phyloP scores from a whole-genome alignment of 2,888 invertebrate genomes.

The Macaria liturata region DNA sequence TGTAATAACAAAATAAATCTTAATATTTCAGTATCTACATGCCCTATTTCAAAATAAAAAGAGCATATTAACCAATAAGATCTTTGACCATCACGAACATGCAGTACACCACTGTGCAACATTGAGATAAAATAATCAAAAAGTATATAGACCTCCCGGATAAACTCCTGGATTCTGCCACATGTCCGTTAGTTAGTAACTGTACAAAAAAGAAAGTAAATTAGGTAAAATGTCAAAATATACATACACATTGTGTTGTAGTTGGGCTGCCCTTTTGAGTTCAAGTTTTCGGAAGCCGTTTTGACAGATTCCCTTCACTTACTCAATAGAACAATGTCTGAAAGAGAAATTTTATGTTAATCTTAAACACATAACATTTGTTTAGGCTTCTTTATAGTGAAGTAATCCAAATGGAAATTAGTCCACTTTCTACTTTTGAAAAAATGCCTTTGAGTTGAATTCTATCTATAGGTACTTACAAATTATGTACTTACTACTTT shows the following conservation, averaged over 20 bases:
- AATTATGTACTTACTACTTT: too few relatives aligned
- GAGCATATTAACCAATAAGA: not conserved
- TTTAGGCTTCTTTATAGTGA: not conserved
- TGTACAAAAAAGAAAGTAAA: constrained; percentile 53
- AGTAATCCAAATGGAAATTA: too few relatives aligned
- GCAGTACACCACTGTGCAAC: constrained; percentile 25
- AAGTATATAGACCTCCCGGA: constrained; percentile 67
- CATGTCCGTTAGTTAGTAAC: constrained; percentile 53
- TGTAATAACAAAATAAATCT: too few relatives aligned
- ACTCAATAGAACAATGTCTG: constrained; percentile 42
- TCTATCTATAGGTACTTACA: too few relatives aligned
- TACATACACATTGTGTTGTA: constrained; percentile 82
- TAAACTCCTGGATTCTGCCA: constrained; percentile 77
- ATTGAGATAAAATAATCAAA: constrained; percentile 20
- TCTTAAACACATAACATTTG: too few relatives aligned
- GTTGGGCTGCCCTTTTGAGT: constrained; percentile 67
- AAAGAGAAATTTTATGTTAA: constrained; percentile 32
- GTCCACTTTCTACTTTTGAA: too few relatives aligned
- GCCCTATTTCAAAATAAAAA: not conserved
- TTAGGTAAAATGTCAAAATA: constrained; percentile 42
- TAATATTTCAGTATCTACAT: too few relatives aligned
- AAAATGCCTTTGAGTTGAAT: too few relatives aligned
- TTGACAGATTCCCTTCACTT: constrained; percentile 55
- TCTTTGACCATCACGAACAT: constrained; percentile 26
- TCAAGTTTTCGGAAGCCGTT: constrained; percentile 72